phyloP scores from a whole-genome alignment of 2,888 invertebrate species.

The Cosmia pyralina region DNA sequence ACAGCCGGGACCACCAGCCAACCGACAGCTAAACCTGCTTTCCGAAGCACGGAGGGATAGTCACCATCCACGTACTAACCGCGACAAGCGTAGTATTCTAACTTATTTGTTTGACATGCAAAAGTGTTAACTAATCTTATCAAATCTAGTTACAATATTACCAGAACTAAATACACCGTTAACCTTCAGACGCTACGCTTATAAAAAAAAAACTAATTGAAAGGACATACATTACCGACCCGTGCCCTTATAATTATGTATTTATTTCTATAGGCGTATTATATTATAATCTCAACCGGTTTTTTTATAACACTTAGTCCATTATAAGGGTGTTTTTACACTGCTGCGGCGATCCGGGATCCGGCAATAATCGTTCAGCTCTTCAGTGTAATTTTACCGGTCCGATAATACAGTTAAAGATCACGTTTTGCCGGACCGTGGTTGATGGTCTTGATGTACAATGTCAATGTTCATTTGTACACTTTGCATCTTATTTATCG shows the following conservation, averaged over 20 bases:
- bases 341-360: background rate
- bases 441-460: background rate
- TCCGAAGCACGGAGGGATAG: too few species aligned
- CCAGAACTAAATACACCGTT: background rate
- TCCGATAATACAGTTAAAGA: background rate
- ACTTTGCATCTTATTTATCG: background rate
- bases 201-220: slow-evolving; percentile 8
- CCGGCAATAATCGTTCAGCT: background rate
- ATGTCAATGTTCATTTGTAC: background rate
- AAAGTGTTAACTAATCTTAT: too few species aligned
- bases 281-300: slow-evolving; percentile 19
- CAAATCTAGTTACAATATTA: background rate
- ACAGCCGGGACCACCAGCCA: too few species aligned
- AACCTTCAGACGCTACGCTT: slow-evolving; percentile 2
- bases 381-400: background rate
- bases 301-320: too few species aligned
- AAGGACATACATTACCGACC: background rate
- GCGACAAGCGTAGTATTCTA: too few species aligned
- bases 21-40: too few species aligned
- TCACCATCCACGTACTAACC: too few species aligned
- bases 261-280: slow-evolving; percentile 9
- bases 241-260: slow-evolving; percentile 28
- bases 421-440: background rate
- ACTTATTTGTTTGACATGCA: too few species aligned
- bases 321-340: slow-evolving; percentile 26